These are phyloP conservation scores for Eulacestoma nigropectus DNA, from an alignment of 2,113 vertebrate species.

Conservation along the genomic window DNA sequence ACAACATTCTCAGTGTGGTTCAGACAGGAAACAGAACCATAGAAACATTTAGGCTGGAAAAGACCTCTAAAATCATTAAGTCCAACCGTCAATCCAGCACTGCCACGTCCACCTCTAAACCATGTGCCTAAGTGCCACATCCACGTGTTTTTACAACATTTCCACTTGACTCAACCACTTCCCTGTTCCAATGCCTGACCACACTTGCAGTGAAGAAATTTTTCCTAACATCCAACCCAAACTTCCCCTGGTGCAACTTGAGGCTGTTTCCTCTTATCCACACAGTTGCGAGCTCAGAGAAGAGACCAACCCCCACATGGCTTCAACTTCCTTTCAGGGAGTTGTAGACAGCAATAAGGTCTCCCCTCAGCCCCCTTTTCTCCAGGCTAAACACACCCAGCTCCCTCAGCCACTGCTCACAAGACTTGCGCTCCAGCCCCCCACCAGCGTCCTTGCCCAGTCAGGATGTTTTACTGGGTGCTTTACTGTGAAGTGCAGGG, in stretches of 20 bases:
- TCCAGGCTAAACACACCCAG: neutral
- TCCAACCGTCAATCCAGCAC: neutral
- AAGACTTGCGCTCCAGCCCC: too few relatives aligned
- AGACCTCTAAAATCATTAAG: neutral
- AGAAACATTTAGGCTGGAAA: neutral
- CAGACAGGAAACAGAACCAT: fast-evolving
- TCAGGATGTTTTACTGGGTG: neutral
- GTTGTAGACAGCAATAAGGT: fast-evolving
- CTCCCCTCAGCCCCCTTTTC: neutral
- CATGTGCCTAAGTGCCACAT: neutral
- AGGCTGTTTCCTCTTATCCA: neutral
- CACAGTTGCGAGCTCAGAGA: neutral
- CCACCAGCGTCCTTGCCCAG: too few relatives aligned
- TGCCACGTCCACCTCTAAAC: neutral
- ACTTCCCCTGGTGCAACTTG: neutral
- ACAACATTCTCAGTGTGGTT: neutral
- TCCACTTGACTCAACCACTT: neutral
- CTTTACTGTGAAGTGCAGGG: neutral
- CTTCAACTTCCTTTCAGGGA: neutral
- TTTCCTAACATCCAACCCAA: neutral
- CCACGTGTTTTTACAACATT: neutral
- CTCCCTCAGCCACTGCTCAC: neutral
- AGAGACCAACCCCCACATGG: neutral
- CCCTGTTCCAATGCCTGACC: neutral
- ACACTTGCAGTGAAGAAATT: neutral